Evolutionary conservation across 1,140 invertebrate species (phyloP).

Genomic region (Ceratoteleas bidentatus): DNA sequence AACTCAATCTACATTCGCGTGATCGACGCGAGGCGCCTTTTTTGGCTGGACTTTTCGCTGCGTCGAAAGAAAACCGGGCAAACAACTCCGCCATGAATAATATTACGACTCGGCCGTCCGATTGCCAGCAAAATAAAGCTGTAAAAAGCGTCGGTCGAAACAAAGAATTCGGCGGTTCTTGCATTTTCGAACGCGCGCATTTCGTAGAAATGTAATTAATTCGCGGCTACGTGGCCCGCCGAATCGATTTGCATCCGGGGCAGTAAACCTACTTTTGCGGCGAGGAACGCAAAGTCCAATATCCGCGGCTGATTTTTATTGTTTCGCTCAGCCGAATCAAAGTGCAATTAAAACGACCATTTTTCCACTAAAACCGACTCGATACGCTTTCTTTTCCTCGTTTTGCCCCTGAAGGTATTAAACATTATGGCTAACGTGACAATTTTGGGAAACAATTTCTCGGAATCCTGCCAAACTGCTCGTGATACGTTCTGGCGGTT

Average conservation of each 20-base stretch:
- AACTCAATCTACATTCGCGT: too few relatives aligned
- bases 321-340: conserved; percentile 5
- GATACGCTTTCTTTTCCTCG: too few relatives aligned
- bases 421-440: too few relatives aligned
- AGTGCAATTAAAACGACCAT: neutral
- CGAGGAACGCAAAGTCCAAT: conserved; percentile 23
- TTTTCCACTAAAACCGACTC: neutral
- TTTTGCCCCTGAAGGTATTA: too few relatives aligned
- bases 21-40: too few relatives aligned
- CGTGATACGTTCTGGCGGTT: too few relatives aligned
- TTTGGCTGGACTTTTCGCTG: neutral
- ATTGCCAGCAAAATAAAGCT: conserved; percentile 2
- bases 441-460: too few relatives aligned
- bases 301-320: conserved; percentile 28
- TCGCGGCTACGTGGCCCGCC: conserved; percentile 17
- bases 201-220: conserved; percentile 36
- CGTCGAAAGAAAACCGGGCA: neutral
- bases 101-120: conserved; percentile 9
- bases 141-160: neutral
- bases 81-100: neutral
- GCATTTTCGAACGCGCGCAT: conserved; percentile 11
- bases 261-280: conserved; percentile 48
- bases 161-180: conserved; percentile 19
- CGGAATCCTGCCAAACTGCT: too few relatives aligned
- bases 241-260: conserved; percentile 43